Percentiles rank a stretch among this genome's conserved stretches.
Evolutionary conservation across 2,888 invertebrate species (phyloP).

Genomic region (Lithodes maja): DNA sequence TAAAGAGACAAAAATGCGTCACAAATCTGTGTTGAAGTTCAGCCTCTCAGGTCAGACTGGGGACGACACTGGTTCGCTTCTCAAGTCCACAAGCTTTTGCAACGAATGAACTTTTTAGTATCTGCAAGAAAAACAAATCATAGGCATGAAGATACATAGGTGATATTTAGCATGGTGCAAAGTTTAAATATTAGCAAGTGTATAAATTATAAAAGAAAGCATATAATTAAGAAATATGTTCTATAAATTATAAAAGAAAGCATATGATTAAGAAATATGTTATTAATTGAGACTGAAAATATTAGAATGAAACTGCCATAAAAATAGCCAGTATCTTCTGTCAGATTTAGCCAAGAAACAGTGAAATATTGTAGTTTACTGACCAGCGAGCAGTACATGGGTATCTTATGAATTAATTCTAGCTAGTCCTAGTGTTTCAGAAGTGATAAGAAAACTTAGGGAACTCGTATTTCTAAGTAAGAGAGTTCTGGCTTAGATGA

Average conservation of each 20-base stretch:
- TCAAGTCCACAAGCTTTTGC: conserved; percentile 43
- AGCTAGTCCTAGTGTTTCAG: conserved; percentile 5
- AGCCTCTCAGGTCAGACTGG: conserved; percentile 40
- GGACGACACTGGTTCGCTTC: conserved; percentile 13
- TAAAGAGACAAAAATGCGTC: too few relatives aligned
- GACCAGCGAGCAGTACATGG: conserved; percentile 14
- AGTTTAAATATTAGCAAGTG: not conserved
- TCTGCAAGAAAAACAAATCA: conserved; percentile 8
- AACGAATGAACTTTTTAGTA: conserved; percentile 46
- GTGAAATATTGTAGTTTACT: conserved; percentile 21
- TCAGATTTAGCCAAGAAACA: not conserved
- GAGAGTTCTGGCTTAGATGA: not conserved
- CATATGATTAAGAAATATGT: too few relatives aligned
- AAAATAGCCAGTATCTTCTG: conserved; percentile 13
- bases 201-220: conserved; percentile 11
- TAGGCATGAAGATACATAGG: conserved; percentile 23
- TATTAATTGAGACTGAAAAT: too few relatives aligned
- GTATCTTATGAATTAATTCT: conserved; percentile 20
- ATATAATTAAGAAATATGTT: not conserved
- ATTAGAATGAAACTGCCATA: conserved; percentile 18
- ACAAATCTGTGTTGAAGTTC: not conserved
- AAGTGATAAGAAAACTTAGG: conserved; percentile 40
- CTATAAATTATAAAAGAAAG: too few relatives aligned
- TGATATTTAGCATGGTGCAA: conserved; percentile 24
- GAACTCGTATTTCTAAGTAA: conserved; percentile 21